phyloP scores from a whole-genome alignment of 2,113 vertebrate species.

The Solea solea region DNA sequence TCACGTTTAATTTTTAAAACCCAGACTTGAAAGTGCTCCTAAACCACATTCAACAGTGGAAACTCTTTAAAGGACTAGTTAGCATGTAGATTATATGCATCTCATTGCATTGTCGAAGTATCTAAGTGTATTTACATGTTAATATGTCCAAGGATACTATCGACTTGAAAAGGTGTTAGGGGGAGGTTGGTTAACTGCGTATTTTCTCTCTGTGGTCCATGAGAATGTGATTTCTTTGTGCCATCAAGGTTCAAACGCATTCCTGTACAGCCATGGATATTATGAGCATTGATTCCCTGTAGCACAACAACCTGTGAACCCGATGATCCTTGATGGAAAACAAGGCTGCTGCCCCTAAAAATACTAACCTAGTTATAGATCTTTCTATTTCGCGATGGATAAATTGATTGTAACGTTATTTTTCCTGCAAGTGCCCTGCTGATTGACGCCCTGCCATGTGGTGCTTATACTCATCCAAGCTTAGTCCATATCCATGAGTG shows the following conservation, averaged over 20 bases:
- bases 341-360: background rate
- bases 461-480: slow-evolving; percentile 44
- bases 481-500: slow-evolving; percentile 67
- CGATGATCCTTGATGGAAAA: slow-evolving; percentile 34
- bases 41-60: slow-evolving; percentile 71
- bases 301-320: slow-evolving; percentile 57
- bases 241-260: slow-evolving; percentile 77
- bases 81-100: slow-evolving; percentile 84
- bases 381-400: background rate
- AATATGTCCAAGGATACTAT: slow-evolving; percentile 77
- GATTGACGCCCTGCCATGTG: slow-evolving; percentile 43
- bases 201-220: slow-evolving; percentile 67
- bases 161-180: slow-evolving; percentile 76
- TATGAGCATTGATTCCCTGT: slow-evolving; percentile 48
- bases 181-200: slow-evolving; percentile 69
- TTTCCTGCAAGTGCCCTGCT: slow-evolving; percentile 15
- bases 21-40: slow-evolving; percentile 80
- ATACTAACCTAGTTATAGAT: slow-evolving; percentile 1
- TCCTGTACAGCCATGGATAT: slow-evolving; percentile 70
- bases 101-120: slow-evolving; percentile 75
- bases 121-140: slow-evolving; percentile 84
- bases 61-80: slow-evolving; percentile 80
- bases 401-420: background rate
- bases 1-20: slow-evolving; percentile 80
- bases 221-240: slow-evolving; percentile 78